Evolutionary conservation across 1,140 invertebrate genomes (phyloP), one percentile per base, ranked within the genome.

Genomic region (Tetragonula clypearis): DNA sequence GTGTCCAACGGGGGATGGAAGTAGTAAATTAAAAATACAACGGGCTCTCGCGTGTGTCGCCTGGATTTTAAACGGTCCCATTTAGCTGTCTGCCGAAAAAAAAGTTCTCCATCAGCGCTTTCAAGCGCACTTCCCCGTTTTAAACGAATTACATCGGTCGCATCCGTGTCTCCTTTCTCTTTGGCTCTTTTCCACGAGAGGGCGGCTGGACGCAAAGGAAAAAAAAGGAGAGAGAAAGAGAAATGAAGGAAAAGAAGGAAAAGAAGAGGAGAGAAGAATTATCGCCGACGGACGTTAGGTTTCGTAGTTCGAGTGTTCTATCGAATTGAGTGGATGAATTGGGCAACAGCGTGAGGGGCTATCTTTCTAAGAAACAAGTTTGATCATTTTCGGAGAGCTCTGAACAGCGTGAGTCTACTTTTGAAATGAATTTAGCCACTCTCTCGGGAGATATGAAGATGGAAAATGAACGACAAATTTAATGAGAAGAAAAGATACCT

Each of bases 21-120:
- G 60, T 23, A 53, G 53, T 83, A 77, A 77, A 77, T 77, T 83
- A 83, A 77, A 83, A 77, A 83, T 69, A 68, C 53, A 77, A 65
- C 81, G 26, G 19, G 53, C 14, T 26, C 66, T 79, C 53, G 74
- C 30, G 19, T 53, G 30, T 69, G 30, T 69, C 53, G 66, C 65
- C 26, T 35, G n/a, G 55, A 71, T 79, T 79, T 84, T 53, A 78
- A 77, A 79, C 53, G 65, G 21, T 60, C 26, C 53, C 65, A 71
- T 72, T 69, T 49, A 55, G 30, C 49, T 65, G 21, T 35, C 26
- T 53, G 65, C 6, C n/a, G 62, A 41, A 26, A 82, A 30, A 78
- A 83, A 83, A 78, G 23, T 83, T 58, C 74, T 58, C 30, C 62
- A 69, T 83, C 74, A 83, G 65, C 74, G 35, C 74, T 78, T 83